Evolutionary conservation across 2,888 invertebrate species (phyloP).

Genomic region (Heteromurus nitidus): DNA sequence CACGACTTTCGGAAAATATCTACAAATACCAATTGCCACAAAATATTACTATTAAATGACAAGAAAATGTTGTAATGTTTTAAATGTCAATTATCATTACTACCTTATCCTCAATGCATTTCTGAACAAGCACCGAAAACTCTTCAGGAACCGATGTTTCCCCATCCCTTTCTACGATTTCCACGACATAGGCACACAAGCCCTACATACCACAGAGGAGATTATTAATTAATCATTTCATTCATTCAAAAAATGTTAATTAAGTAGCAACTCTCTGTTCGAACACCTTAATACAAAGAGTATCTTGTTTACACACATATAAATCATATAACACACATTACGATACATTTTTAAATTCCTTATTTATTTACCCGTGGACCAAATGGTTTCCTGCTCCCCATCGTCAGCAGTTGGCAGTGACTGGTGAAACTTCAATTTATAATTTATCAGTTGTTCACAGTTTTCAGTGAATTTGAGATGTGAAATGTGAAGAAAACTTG

Average conservation of each 20-base stretch:
- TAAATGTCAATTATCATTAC: background rate
- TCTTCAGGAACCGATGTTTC: slow-evolving; percentile 38
- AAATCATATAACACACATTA: background rate
- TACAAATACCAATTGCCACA: slow-evolving; percentile 12
- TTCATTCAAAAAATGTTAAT: background rate
- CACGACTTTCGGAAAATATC: slow-evolving; percentile 67
- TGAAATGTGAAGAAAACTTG: no score
- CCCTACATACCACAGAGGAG: no score
- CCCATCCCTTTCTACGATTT: slow-evolving; percentile 37
- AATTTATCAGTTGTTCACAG: no score
- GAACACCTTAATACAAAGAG: background rate
- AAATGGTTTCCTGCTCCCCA: slow-evolving; percentile 11
- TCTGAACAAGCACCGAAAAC: slow-evolving; percentile 26
- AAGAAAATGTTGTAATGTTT: background rate
- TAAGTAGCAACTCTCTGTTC: background rate
- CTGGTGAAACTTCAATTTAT: no score
- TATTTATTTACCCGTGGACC: background rate
- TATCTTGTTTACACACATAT: background rate
- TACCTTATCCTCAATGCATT: slow-evolving; percentile 68
- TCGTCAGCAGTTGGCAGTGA: background rate
- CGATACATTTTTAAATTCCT: background rate
- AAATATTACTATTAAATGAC: background rate
- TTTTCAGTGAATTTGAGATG: no score
- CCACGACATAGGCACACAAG: slow-evolving; percentile 59
- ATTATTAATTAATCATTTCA: no score